Conservation (phyloP, 2,113 vertebrate species). For the Lepisosteus osseus region DNA sequence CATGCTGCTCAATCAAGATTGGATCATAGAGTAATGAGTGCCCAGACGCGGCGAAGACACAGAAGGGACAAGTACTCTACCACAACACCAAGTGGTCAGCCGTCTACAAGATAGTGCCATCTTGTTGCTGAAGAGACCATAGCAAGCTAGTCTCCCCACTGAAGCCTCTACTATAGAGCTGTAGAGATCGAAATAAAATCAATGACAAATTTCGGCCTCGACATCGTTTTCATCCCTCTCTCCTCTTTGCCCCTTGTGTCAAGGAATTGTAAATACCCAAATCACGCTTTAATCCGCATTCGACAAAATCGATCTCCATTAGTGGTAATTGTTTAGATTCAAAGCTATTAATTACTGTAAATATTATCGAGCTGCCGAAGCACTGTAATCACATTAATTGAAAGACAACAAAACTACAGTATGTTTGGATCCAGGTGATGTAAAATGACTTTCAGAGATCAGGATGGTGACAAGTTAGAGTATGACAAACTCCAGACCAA, state of each 20-base stretch:
- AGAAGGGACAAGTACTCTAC: not conserved
- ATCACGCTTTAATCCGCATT: constrained; percentile 2
- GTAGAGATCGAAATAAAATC: not conserved
- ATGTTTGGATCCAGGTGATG: too few species aligned
- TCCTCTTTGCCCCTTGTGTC: not conserved
- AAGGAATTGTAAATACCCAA: not conserved
- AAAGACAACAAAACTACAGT: constrained; percentile 16
- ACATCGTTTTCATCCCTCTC: not conserved
- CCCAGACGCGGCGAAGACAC: not conserved
- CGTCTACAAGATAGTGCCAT: not conserved
- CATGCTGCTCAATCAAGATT: too few species aligned
- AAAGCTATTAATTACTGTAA: not conserved
- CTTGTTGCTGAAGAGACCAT: not conserved
- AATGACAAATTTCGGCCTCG: not conserved
- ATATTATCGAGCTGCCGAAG: constrained; percentile 28
- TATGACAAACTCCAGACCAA: too few species aligned
- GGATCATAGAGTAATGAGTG: constrained; percentile 13
- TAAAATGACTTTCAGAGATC: too few species aligned
- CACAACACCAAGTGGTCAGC: not conserved
- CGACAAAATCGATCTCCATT: constrained; percentile 22
- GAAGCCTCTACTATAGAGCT: not conserved
- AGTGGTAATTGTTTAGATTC: constrained; percentile 19
- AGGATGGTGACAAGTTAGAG: too few species aligned
- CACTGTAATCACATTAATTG: constrained; percentile 38
- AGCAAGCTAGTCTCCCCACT: too few species aligned